phyloP scores from a whole-genome alignment of 2,113 vertebrate species.

The Equus quagga region DNA sequence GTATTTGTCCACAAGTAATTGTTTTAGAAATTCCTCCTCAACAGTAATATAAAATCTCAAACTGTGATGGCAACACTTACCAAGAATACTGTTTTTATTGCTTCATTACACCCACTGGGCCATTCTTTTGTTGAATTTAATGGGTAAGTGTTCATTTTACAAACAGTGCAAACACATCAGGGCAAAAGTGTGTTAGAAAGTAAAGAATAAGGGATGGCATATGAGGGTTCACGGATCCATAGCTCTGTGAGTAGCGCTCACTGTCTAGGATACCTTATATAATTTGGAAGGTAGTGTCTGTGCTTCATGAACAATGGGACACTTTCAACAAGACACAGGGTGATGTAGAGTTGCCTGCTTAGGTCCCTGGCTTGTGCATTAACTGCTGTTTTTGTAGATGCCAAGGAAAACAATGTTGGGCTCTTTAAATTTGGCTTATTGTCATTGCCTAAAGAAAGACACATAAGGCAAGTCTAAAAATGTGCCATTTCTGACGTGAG shows the following conservation, averaged over 20 bases:
- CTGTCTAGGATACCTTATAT: not conserved
- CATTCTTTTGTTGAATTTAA: constrained; percentile 81
- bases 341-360: not conserved
- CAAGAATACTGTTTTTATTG: constrained; percentile 72
- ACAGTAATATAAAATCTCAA: constrained; percentile 77
- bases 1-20: constrained; percentile 73
- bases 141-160: constrained; percentile 78
- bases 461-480: not conserved
- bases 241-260: not conserved
- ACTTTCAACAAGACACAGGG: not conserved
- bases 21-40: constrained; percentile 75
- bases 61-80: constrained; percentile 76
- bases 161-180: constrained; percentile 77
- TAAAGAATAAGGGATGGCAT: constrained; percentile 77
- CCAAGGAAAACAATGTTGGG: not conserved
- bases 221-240: not conserved
- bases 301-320: not conserved
- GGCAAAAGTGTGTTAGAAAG: constrained; percentile 70
- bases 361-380: not conserved
- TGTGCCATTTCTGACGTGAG: not conserved
- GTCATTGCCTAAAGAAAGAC: not conserved
- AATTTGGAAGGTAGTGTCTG: not conserved
- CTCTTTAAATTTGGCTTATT: not conserved
- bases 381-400: not conserved
- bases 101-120: constrained; percentile 81